A percentile compares a stretch with the other conserved stretches of the same genome.
Conservation (phyloP, 2,797 vertebrate species). For the Macropodus opercularis region DNA sequence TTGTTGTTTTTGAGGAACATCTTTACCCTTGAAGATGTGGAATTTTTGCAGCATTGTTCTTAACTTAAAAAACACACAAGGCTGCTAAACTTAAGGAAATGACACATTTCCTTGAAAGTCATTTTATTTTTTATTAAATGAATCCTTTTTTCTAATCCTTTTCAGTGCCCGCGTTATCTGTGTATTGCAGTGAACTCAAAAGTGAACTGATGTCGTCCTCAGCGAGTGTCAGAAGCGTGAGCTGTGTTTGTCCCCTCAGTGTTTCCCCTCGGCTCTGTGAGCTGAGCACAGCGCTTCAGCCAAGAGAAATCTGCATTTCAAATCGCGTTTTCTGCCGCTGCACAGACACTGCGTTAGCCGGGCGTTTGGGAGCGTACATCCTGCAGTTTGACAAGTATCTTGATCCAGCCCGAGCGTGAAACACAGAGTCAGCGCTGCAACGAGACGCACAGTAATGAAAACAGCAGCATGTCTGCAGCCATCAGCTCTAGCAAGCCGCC, state of each 20-base stretch:
- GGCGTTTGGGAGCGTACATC: constrained; percentile 9
- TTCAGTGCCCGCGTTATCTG: no score
- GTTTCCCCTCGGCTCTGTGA: constrained; percentile 16
- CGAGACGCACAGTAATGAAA: constrained; percentile 34
- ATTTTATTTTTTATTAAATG: no score
- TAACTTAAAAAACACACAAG: background rate
- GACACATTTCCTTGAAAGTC: background rate
- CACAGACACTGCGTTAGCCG: constrained; percentile 34
- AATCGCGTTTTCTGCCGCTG: constrained; percentile 32
- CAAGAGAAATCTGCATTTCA: constrained; percentile 44
- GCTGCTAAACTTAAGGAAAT: background rate
- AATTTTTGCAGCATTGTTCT: no score
- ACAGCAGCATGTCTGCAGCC: constrained; percentile 49
- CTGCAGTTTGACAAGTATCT: constrained; percentile 42
- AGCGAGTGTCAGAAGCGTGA: background rate
- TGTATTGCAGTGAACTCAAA: constrained; percentile 4
- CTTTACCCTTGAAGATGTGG: no score
- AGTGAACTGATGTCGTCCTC: constrained; percentile 16
- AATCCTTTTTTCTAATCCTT: no score
- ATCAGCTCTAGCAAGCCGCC: constrained; percentile 55
- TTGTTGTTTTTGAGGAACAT: no score
- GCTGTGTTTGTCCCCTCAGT: background rate
- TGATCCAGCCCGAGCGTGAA: constrained; percentile 24
- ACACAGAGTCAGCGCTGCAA: constrained; percentile 30
- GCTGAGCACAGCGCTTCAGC: constrained; percentile 13